These are phyloP conservation scores for Sipha flava DNA, from an alignment of 1,140 invertebrate genomes.

Conservation along the genomic window DNA sequence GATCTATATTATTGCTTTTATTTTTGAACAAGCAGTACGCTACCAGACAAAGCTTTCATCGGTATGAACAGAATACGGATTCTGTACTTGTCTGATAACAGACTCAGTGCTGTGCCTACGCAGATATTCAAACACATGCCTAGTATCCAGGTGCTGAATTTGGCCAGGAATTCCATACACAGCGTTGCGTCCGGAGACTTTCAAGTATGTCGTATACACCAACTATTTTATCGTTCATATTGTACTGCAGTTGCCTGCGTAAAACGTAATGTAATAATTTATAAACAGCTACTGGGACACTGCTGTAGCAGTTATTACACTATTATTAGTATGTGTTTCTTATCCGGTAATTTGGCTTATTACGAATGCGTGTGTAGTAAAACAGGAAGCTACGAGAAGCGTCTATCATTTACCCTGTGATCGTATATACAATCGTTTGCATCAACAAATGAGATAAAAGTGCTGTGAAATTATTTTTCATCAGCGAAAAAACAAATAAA, in stretches of 20 bases:
- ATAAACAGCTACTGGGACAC: too few species aligned
- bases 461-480: neutral
- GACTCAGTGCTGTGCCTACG: slow-evolving; percentile 57
- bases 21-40: slow-evolving; percentile 47
- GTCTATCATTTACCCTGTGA: neutral
- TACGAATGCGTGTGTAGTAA: neutral
- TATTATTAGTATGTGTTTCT: too few species aligned
- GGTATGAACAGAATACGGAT: slow-evolving; percentile 59
- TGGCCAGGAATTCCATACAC: slow-evolving; percentile 60
- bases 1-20: neutral
- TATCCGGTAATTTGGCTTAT: too few species aligned
- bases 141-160: slow-evolving; percentile 59
- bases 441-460: neutral
- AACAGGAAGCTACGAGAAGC: neutral
- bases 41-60: slow-evolving; percentile 59
- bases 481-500: neutral
- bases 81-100: slow-evolving; percentile 65
- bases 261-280: too few species aligned
- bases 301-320: too few species aligned
- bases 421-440: neutral
- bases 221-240: too few species aligned
- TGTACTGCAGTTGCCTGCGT: too few species aligned
- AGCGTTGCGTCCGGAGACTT: slow-evolving; percentile 54
- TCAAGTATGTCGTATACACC: slow-evolving; percentile 46
- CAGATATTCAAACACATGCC: slow-evolving; percentile 61